Base-by-base conservation (phyloP, 2,797 vertebrate genomes). In the Falco biarmicus region DNA sequence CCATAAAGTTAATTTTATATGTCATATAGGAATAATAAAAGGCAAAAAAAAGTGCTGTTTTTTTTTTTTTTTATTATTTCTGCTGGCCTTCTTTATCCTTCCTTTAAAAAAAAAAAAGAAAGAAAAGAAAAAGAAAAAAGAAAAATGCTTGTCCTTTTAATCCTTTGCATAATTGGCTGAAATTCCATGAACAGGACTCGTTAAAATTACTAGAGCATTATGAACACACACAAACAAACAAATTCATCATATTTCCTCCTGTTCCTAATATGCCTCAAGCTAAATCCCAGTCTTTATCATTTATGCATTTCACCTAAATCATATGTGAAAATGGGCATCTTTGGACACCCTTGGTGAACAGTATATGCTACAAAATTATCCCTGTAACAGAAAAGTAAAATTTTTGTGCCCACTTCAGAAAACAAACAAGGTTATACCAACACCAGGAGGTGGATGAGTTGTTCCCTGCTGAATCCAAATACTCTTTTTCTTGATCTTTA, bases 201-300 rank as follows among this genome's bases (percentile, higher is more conserved):
- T 65, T 82, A 60, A 79, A 73, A 68, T 73, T 64, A 37, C n/a
- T 34, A 45, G 25, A 73, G n/a, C 90, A 71, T 74, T 57, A 71
- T 31, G 25, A 87, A 25, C 3, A 43, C 10, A 39, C 24, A 54
- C 11, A 1, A 3, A 60, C 11, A 1, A 3, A 60, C 2, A 54
- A 60, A 71, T 9, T 5, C 10, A 14, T 41, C 1, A 0, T 39
- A 61, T 65, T 81, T 81, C 8, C 11, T 74, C 43, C 47, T 60
- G 10, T 53, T 94, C 29, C 75, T 69, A 66, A 74, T 14, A 51
- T 4, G 9, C 32, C 39, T 93, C 20, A 4, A 88, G 86, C 18
- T 63, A 32, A 76, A 76, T 77, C 64, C 13, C 75, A 85, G 26
- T 14, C 54, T 63, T 91, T 51, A 32, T 14, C 10, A 32, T 73